Conservation (phyloP, 2,888 invertebrate species). For the Nemoura dubitans region DNA sequence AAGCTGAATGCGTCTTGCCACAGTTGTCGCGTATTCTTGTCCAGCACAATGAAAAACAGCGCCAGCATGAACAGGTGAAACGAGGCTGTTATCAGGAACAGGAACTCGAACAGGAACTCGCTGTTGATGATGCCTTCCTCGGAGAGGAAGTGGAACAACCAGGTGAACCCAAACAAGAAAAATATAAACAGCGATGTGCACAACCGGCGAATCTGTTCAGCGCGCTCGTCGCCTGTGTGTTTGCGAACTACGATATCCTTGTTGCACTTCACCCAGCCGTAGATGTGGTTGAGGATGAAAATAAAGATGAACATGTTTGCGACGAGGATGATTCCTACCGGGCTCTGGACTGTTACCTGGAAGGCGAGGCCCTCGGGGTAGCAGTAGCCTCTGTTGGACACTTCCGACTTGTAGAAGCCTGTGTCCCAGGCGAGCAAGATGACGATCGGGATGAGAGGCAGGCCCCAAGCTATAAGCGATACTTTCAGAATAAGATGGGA, state of each 20-base stretch:
- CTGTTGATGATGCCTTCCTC: conserved; percentile 10
- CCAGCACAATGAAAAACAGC: not conserved
- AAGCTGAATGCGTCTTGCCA: too few species aligned
- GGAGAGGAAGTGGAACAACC: conserved; percentile 13
- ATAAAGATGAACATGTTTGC: not conserved
- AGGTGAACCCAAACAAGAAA: not conserved
- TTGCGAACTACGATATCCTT: not conserved
- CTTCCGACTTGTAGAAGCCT: not conserved
- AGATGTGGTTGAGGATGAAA: not conserved
- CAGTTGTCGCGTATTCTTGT: not conserved
- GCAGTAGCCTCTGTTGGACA: not conserved
- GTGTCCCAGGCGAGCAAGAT: conserved; percentile 9
- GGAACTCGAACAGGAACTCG: not conserved
- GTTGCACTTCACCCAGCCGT: not conserved
- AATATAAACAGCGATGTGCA: not conserved
- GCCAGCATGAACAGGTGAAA: not conserved
- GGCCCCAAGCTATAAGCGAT: not conserved
- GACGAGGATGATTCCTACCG: not conserved
- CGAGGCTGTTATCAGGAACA: not conserved
- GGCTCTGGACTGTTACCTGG: not conserved
- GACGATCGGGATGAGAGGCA: not conserved
- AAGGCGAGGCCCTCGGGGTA: conserved; percentile 15
- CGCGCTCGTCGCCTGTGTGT: not conserved
- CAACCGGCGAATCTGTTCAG: not conserved
- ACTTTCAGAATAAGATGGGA: not conserved